Base-by-base conservation (phyloP, 2,888 invertebrate species). In the Criorhina ranunculi region DNA sequence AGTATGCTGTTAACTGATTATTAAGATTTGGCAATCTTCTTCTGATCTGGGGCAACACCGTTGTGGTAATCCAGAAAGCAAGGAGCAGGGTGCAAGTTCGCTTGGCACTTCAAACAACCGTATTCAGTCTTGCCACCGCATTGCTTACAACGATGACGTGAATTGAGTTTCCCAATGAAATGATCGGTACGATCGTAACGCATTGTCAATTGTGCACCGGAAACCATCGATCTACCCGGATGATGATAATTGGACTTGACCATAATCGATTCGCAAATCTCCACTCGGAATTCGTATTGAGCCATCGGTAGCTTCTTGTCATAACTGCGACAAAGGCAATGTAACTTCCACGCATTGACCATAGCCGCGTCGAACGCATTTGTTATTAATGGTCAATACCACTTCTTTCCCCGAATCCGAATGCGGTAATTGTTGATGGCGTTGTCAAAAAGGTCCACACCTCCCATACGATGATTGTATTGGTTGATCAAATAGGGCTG, bases 1-100 rank as follows among this genome's bases (percentile, higher is more conserved):
- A 24, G 17, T 15, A 49, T 49, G 49, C 49, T 24, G 49, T 49
- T 49, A 19, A 49, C n/a, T 49, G 49, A 37, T 37, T 8, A 37
- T 37, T 8, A 11, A 19, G 17, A 5, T 9, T 49, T 24, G 19
- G 49, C 7, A 49, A 49, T 49, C 17, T 49, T 19, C 7, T 17
- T 49, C 49, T 6, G 24, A 49, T 60, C 60, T 15, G 15, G 62
- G 44, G 73, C 62, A 53, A 33, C 62, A 55, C 33, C 46, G 12
- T 75, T 53, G 64, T 75, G 33, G 57, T 75, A 66, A 57, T 66
- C 57, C 75, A 44, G 35, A 49, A 75, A 75, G 35, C 57, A 66
- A 31, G 6, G 31, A 2, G 55, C 64, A 6, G 60, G 60, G 40
- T 72, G 60, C 60, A 72, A 72, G 42, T 60, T 64, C 55, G 55